Evolutionary conservation across 2,113 vertebrate genomes (phyloP).

Genomic region (Anolis carolinensis): DNA sequence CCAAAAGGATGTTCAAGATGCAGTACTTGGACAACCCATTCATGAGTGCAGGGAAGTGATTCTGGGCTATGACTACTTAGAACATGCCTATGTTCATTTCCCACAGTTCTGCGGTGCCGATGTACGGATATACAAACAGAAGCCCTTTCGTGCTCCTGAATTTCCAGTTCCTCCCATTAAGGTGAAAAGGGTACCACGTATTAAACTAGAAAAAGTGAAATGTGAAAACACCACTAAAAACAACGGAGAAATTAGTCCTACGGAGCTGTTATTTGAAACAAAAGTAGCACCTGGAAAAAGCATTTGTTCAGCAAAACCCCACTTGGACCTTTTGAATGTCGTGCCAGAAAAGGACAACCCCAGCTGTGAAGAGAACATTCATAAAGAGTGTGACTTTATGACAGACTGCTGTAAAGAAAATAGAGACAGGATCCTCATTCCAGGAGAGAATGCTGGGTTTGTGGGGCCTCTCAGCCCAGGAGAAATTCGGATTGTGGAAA

Average conservation of each 20-base stretch:
- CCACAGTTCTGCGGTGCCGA: slow-evolving; percentile 98
- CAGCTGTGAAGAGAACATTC: slow-evolving; percentile 70
- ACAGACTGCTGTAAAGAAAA: slow-evolving; percentile 74
- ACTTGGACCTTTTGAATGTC: slow-evolving; percentile 57
- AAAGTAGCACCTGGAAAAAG: slow-evolving; percentile 57
- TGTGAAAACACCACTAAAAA: slow-evolving; percentile 65
- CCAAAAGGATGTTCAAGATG: slow-evolving; percentile 93
- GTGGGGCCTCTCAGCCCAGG: slow-evolving; percentile 69
- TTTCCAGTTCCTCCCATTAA: slow-evolving; percentile 83
- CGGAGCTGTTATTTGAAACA: slow-evolving; percentile 41
- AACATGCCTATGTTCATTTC: slow-evolving; percentile 96
- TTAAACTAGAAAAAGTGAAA: slow-evolving; percentile 75
- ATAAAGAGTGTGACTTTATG: slow-evolving; percentile 71
- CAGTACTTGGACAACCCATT: slow-evolving; percentile 93
- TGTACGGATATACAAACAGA: slow-evolving; percentile 94
- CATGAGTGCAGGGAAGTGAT: slow-evolving; percentile 98
- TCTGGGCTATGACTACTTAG: slow-evolving; percentile 92
- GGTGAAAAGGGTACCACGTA: slow-evolving; percentile 75
- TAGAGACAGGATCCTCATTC: slow-evolving; percentile 71
- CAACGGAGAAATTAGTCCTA: slow-evolving; percentile 65
- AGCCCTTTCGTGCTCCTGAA: slow-evolving; percentile 84
- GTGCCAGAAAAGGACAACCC: slow-evolving; percentile 65
- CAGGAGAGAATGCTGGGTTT: slow-evolving; percentile 64
- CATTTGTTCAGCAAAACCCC: slow-evolving; percentile 37
- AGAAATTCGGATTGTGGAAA: slow-evolving; percentile 72